Conservation (phyloP, 2,797 vertebrate genomes). For the Xenopus petersii region DNA sequence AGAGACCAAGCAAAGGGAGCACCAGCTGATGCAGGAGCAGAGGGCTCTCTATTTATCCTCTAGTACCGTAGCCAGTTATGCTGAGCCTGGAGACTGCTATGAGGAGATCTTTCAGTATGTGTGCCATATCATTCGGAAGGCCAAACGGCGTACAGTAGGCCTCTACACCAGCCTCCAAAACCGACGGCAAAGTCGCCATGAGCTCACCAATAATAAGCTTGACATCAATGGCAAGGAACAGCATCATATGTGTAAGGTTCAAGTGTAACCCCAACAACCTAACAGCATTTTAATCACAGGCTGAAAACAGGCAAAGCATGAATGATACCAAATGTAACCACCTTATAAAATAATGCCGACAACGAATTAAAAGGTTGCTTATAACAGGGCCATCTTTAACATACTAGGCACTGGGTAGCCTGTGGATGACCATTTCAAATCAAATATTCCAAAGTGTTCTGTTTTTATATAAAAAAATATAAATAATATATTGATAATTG, state of each 20-base stretch:
- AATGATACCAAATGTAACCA: too few species aligned
- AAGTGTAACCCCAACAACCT: not conserved
- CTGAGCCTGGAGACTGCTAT: slow-evolving; percentile 92
- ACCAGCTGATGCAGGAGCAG: slow-evolving; percentile 97
- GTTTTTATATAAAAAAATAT: too few species aligned
- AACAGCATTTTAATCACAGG: too few species aligned
- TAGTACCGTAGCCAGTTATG: slow-evolving; percentile 85
- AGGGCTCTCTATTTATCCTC: slow-evolving; percentile 83
- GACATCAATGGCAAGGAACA: slow-evolving; percentile 53
- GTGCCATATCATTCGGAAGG: slow-evolving; percentile 92
- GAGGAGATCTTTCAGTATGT: slow-evolving; percentile 95
- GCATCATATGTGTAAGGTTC: slow-evolving; percentile 65
- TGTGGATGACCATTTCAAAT: too few species aligned
- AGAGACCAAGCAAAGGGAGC: slow-evolving; percentile 94
- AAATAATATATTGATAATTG: too few species aligned
- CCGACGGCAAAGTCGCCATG: slow-evolving; percentile 61
- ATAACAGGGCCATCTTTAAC: too few species aligned
- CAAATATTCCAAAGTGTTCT: too few species aligned
- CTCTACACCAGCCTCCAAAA: slow-evolving; percentile 85
- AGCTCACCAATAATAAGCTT: slow-evolving; percentile 52
- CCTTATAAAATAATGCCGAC: too few species aligned
- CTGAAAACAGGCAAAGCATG: too few species aligned
- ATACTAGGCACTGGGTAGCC: too few species aligned
- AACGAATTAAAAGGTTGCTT: too few species aligned
- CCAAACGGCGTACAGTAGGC: slow-evolving; percentile 82